phyloP scores from a whole-genome alignment of 2,888 invertebrate species.

The Xestoiulus laeticollis region DNA sequence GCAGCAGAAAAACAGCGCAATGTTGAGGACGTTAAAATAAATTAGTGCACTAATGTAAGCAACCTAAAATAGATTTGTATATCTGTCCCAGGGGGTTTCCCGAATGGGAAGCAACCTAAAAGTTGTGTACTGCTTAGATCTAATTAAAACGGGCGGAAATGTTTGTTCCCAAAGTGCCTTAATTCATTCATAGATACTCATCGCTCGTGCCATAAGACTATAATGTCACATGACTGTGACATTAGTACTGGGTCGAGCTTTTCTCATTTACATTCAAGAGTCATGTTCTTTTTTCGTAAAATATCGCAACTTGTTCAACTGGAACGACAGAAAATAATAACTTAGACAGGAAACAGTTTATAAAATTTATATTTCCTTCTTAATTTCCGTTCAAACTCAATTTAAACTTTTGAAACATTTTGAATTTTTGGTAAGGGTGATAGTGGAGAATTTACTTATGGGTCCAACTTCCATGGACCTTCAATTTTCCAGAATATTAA shows the following conservation, averaged over 20 bases:
- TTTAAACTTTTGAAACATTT: neutral
- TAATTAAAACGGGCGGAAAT: conserved; percentile 7
- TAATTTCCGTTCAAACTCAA: neutral
- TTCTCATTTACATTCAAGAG: neutral
- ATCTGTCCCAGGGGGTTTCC: neutral
- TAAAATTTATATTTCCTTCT: neutral
- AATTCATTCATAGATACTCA: neutral
- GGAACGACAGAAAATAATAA: neutral
- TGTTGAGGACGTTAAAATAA: neutral
- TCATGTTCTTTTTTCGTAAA: neutral
- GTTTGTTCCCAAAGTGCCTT: neutral
- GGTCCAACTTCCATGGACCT: no score
- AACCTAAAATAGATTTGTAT: neutral
- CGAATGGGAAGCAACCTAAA: neutral
- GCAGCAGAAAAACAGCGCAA: neutral
- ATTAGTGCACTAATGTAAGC: neutral
- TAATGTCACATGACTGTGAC: neutral
- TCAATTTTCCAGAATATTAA: no score
- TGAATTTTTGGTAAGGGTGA: no score
- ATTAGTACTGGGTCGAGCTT: neutral
- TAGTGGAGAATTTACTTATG: no score
- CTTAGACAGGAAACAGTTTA: neutral
- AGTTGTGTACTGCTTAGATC: neutral
- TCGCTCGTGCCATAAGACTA: neutral
- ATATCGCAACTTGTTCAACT: neutral